Evolutionary conservation across 2,888 invertebrate genomes (phyloP).

Genomic region (Drosophila picticornis): DNA sequence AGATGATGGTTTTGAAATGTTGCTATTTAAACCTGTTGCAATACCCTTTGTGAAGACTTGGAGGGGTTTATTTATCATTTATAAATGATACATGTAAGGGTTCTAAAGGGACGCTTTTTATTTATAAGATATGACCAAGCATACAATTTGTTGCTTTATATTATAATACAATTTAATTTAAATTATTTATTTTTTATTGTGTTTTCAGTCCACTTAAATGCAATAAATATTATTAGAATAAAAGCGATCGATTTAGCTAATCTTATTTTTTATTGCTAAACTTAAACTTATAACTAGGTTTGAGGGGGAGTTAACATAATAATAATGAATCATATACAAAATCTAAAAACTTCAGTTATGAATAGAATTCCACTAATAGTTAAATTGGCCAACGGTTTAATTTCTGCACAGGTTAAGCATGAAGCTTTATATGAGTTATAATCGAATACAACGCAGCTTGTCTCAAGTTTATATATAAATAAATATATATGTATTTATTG

Average conservation of each 20-base stretch:
- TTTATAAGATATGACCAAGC: background rate
- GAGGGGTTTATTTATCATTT: background rate
- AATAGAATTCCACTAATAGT: constrained; percentile 8
- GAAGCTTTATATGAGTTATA: constrained; percentile 33
- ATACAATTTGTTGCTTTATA: background rate
- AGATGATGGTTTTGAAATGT: constrained; percentile 41
- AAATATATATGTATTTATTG: background rate
- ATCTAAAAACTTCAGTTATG: background rate
- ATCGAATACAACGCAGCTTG: constrained; percentile 25
- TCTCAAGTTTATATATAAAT: constrained; percentile 10
- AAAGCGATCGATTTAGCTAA: background rate
- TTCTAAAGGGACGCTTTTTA: background rate
- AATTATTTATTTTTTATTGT: background rate
- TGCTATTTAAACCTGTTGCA: constrained; percentile 61
- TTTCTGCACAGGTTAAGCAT: constrained; percentile 16
- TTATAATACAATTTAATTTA: background rate
- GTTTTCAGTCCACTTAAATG: background rate
- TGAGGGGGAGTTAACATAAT: background rate
- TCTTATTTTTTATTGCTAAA: background rate
- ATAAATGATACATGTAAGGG: background rate
- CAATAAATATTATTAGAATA: background rate
- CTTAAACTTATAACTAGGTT: background rate
- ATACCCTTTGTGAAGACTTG: background rate
- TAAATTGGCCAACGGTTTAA: constrained; percentile 11
- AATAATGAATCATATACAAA: background rate